Evolutionary conservation across 2,113 vertebrate species (phyloP), one percentile per base, ranked within the genome.

Genomic region (Meleagris gallopavo): DNA sequence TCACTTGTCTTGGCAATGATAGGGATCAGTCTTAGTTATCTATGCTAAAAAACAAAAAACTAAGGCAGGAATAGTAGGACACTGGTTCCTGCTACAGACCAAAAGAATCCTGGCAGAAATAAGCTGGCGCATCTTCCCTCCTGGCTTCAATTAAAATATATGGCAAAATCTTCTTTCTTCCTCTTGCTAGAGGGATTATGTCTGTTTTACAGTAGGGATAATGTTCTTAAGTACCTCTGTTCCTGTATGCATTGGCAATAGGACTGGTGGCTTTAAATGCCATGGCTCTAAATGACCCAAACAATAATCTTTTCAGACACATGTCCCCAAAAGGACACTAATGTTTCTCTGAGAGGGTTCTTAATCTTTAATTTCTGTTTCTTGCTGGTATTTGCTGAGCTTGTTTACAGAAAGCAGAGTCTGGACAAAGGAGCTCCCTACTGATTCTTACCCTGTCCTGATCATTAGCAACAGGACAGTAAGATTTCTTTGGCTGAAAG

Each of bases 31-130:
- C 15, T 71, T 66, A 36, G 15, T 65, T 43, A 52, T 5, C 19
- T 21, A 2, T 40, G 3, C 55, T 45, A 7, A 10, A n/a, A 45
- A 76, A 52, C 6, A 45, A 58, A 32, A 32, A 43, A 66, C 48
- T 40, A 22, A 21, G 36, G 64, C 9, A 83, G 67, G 41, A 79
- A 58, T 36, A 32, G 30, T 18, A 80, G 30, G 13, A 50, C 38
- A 22, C 10, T 38, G n/a, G 50, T 93, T 36, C 73, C 24, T 80
- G 34, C 36, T 38, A 48, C 3, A 78, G 77, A 64, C 41, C 11
- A 84, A 74, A 81, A 46, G 40, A 90, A 93, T 38, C 52, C 81
- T 92, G 86, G 61, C 46, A 78, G 57, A 86, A 73, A 70, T 70
- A 90, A 81, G 65, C 6, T 70, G 67, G 34, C 27, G 22, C 38